A percentile compares a stretch with the other conserved stretches of the same genome.
These are phyloP conservation scores for Pionites leucogaster DNA, from an alignment of 2,113 vertebrate species.

Conservation along the genomic window DNA sequence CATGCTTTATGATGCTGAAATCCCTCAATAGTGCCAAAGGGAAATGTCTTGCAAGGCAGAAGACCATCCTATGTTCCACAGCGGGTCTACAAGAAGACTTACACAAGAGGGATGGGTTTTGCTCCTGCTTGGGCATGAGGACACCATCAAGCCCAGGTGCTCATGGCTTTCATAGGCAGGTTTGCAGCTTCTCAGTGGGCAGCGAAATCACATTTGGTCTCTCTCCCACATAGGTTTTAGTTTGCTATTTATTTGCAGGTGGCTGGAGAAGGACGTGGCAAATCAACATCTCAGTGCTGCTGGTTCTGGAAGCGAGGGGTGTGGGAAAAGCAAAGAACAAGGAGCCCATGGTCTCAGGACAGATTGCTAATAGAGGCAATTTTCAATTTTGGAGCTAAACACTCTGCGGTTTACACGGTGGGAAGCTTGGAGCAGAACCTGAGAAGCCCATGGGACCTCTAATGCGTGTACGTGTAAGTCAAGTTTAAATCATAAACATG, in stretches of 20 bases:
- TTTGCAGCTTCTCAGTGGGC: not conserved
- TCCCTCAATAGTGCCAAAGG: not conserved
- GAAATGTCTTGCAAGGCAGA: not conserved
- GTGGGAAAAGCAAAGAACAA: not conserved
- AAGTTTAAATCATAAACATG: not conserved
- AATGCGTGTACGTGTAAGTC: not conserved
- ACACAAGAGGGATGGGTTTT: not conserved
- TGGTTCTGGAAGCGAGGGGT: not conserved
- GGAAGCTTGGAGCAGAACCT: constrained; percentile 7
- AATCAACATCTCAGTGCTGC: not conserved
- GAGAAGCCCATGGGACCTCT: not conserved
- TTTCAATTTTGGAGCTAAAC: constrained; percentile 5
- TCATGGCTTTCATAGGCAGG: not conserved
- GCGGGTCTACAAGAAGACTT: not conserved
- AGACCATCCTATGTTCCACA: not conserved
- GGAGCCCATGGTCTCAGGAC: not conserved
- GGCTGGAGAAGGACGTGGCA: not conserved
- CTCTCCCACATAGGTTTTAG: not conserved
- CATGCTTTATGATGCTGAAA: not conserved
- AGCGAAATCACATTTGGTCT: not conserved
- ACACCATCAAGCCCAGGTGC: not conserved
- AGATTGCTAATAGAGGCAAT: not conserved
- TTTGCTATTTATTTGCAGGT: not conserved
- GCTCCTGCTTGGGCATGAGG: not conserved
- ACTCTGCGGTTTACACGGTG: not conserved